Evolutionary conservation across 2,888 invertebrate genomes (phyloP), one percentile per base, ranked within the genome.

Genomic region (Trissoscelio sp.): DNA sequence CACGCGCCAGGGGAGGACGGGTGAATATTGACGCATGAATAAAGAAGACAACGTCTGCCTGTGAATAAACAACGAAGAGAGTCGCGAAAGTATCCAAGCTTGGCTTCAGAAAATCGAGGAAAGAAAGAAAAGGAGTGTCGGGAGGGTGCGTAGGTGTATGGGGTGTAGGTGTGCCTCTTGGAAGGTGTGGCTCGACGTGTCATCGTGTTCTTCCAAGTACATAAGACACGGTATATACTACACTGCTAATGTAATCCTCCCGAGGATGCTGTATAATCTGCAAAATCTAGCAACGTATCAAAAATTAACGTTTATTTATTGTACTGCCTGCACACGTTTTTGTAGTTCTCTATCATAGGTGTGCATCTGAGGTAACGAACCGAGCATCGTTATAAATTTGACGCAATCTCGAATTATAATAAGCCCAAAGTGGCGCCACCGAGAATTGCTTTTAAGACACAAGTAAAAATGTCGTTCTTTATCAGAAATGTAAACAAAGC

Each of bases 101-200:
- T 34, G 51, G 18, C 34, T 58, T 53, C 12, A 75, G 75, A 77
- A 48, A 79, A 48, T 69, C n/a, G 69, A 62, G 44, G 42, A 42
- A 55, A 28, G 79, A 60, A 51, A 75, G 53, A 69, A 78, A 70
- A 69, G 60, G 42, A 77, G 60, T 51, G 60, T 60, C 24, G n/a
- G 31, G 70, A 64, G 73, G 72, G 77, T 51, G 75, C 73, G 86
- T 84, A 79, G 83, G 85, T 82, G 66, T 73, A 64, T 57, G 77
- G 66, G 73, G 66, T 77, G 73, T 77, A 78, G 79, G 79, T 66
- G 79, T 78, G 82, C 62, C 67, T 55, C 9, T 46, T 22, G 12
- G 57, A 73, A 78, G 81, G 81, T 77, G 81, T 78, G 72, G 72
- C 81, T 69, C 62, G 34, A 31, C 42, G 66, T 72, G 77, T 81